These are phyloP conservation scores for Asteroscopus sphinx DNA, from an alignment of 2,888 invertebrate genomes.

Conservation along the genomic window DNA sequence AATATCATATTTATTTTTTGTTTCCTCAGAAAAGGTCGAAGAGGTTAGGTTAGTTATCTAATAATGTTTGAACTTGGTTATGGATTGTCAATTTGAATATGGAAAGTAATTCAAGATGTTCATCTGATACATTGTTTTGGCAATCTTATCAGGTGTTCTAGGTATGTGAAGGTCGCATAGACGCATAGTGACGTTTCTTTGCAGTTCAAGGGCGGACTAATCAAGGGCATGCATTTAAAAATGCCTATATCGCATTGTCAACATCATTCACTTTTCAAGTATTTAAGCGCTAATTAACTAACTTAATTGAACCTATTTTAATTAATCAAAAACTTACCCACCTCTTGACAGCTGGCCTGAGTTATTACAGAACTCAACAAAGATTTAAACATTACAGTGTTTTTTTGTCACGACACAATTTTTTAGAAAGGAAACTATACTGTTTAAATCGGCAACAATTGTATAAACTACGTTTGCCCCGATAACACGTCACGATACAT, in stretches of 20 bases:
- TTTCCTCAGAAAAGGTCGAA: conserved; percentile 67
- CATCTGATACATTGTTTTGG: conserved; percentile 32
- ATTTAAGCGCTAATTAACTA: conserved; percentile 24
- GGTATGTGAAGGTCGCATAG: conserved; percentile 61
- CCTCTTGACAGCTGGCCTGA: conserved; percentile 93
- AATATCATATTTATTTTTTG: conserved; percentile 27
- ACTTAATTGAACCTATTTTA: conserved; percentile 34
- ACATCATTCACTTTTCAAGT: conserved; percentile 35
- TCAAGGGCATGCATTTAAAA: conserved; percentile 75
- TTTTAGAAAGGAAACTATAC: conserved; percentile 71
- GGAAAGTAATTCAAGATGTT: conserved; percentile 9
- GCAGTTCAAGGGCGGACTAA: conserved; percentile 82
- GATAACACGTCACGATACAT: conserved; percentile 84
- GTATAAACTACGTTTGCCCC: conserved; percentile 78
- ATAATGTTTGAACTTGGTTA: conserved; percentile 52
- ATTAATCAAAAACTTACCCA: conserved; percentile 91
- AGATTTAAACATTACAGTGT: conserved; percentile 91
- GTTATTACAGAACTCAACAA: conserved; percentile 90
- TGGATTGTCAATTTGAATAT: conserved; percentile 16
- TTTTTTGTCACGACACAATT: conserved; percentile 76
- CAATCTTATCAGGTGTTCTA: conserved; percentile 43
- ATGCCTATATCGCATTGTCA: conserved; percentile 32
- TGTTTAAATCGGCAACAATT: conserved; percentile 69
- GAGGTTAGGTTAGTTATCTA: conserved; percentile 83
- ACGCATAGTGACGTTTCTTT: conserved; percentile 67